Percentiles rank a stretch among this genome's conserved stretches.
These are phyloP conservation scores for Ischnura elegans DNA, from an alignment of 2,888 invertebrate species.

Conservation along the genomic window DNA sequence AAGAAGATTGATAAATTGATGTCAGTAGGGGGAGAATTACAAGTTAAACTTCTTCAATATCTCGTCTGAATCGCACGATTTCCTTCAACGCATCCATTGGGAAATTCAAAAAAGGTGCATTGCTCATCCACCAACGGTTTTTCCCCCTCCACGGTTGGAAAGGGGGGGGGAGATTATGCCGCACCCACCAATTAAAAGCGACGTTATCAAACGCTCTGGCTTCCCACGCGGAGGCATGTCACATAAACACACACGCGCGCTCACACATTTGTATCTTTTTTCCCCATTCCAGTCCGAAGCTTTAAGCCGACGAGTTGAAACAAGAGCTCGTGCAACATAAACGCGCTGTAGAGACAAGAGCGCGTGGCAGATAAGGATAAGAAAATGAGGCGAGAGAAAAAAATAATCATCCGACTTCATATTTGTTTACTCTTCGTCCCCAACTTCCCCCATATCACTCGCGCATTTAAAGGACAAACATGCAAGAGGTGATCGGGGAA, in stretches of 20 bases:
- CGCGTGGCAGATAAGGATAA: neutral
- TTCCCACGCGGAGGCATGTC: neutral
- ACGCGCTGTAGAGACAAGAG: neutral
- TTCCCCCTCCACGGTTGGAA: neutral
- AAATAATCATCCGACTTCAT: neutral
- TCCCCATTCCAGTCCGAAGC: neutral
- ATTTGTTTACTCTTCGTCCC: neutral
- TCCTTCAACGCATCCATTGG: neutral
- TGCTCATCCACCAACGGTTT: neutral
- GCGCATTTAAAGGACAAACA: neutral
- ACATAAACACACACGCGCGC: neutral
- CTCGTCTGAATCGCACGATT: neutral
- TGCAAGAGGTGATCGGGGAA: neutral
- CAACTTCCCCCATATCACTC: neutral
- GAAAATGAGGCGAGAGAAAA: neutral
- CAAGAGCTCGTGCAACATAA: neutral
- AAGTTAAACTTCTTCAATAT: no score
- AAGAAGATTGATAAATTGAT: no score
- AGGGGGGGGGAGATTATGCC: no score
- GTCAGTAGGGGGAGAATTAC: no score
- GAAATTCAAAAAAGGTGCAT: constrained; percentile 6
- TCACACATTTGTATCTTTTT: no score
- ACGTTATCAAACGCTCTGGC: neutral
- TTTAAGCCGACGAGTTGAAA: neutral
- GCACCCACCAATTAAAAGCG: neutral